Evolutionary conservation across 1,140 invertebrate genomes (phyloP).

Genomic region (Papilio polytes): DNA sequence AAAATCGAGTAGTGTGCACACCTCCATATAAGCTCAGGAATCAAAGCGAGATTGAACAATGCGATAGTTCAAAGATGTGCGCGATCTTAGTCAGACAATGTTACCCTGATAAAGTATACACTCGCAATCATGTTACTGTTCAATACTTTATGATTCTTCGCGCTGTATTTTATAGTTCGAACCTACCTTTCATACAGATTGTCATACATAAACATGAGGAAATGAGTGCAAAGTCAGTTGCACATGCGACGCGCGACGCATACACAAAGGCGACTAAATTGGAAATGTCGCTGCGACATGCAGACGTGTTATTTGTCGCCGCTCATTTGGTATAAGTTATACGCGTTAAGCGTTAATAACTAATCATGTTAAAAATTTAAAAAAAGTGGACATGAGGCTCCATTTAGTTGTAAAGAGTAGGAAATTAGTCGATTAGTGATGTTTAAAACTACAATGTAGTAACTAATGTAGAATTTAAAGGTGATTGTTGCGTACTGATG

Average conservation of each 20-base stretch:
- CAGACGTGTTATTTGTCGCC: slow-evolving; percentile 67
- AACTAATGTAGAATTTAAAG: no score
- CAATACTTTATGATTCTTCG: background rate
- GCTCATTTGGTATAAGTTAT: slow-evolving; percentile 51
- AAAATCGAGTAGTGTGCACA: no score
- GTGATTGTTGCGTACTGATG: no score
- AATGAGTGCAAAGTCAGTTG: slow-evolving; percentile 50
- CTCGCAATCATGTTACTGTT: background rate
- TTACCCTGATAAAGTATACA: background rate
- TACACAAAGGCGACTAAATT: slow-evolving; percentile 68
- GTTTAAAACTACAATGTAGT: no score
- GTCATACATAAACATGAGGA: slow-evolving; percentile 35
- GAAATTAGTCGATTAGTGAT: no score
- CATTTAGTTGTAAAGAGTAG: no score
- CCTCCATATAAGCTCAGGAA: no score
- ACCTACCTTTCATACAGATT: slow-evolving; percentile 26
- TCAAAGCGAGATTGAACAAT: no score
- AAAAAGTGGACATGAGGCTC: no score
- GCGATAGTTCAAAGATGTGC: no score
- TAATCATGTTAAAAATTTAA: no score
- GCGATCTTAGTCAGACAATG: background rate
- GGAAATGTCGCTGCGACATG: slow-evolving; percentile 66
- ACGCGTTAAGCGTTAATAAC: slow-evolving; percentile 27
- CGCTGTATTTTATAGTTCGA: background rate
- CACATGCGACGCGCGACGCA: slow-evolving; percentile 50